phyloP scores from a whole-genome alignment of 2,113 vertebrate genomes.

The Glaucomys volans region DNA sequence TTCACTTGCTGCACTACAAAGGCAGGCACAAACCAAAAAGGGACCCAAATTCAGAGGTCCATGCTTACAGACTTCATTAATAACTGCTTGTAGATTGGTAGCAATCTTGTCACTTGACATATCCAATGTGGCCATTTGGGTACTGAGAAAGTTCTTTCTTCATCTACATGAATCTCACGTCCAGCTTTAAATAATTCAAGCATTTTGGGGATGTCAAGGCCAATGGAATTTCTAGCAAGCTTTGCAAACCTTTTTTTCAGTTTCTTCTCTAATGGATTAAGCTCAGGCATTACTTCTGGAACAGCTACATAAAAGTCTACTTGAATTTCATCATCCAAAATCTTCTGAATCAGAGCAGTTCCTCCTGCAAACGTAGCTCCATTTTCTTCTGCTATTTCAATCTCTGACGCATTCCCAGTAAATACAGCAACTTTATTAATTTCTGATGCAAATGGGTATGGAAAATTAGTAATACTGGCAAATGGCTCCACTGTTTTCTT shows the following conservation, averaged over 20 bases:
- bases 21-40: no score
- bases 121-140: no score
- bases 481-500: slow-evolving; percentile 96
- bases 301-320: slow-evolving; percentile 94
- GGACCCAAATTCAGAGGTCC: no score
- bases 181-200: no score
- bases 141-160: no score
- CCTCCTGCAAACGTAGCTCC: slow-evolving; percentile 93
- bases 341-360: slow-evolving; percentile 91
- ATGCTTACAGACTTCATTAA: no score
- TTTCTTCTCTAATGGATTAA: slow-evolving; percentile 91
- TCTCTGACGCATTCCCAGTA: slow-evolving; percentile 91
- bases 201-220: no score
- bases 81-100: no score
- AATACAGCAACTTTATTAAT: slow-evolving; percentile 94
- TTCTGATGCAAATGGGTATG: slow-evolving; percentile 88
- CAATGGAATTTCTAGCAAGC: slow-evolving; percentile 87
- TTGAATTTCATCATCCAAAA: slow-evolving; percentile 92
- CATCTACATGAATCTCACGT: no score
- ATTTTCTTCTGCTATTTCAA: slow-evolving; percentile 87
- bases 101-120: no score
- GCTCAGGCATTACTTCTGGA: slow-evolving; percentile 90
- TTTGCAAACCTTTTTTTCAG: slow-evolving; percentile 93
- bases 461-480: slow-evolving; percentile 88
- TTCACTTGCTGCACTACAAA: no score